phyloP scores from a whole-genome alignment of 2,797 vertebrate species.

The Spea hammondii region DNA sequence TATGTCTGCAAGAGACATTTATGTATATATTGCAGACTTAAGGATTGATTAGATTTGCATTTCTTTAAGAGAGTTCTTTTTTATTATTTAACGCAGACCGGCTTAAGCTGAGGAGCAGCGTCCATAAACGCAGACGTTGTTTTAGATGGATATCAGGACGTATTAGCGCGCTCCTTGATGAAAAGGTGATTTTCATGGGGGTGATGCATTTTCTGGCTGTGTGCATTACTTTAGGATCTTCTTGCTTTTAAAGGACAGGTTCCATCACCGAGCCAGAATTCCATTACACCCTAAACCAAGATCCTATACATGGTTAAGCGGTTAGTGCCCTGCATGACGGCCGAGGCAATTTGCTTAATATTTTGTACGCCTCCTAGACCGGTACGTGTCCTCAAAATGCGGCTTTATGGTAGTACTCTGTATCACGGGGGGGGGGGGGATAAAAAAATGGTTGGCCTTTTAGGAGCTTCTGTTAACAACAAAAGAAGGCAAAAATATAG shows the following conservation, averaged over 20 bases:
- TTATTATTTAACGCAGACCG: slow-evolving; percentile 52
- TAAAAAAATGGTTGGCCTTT: slow-evolving; percentile 52
- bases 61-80: slow-evolving; percentile 55
- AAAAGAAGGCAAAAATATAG: slow-evolving; percentile 70
- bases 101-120: slow-evolving; percentile 19
- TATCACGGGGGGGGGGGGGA: neutral
- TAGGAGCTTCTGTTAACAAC: slow-evolving; percentile 62
- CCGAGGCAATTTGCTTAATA: slow-evolving; percentile 46
- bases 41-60: slow-evolving; percentile 69
- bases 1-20: slow-evolving; percentile 70
- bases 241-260: slow-evolving; percentile 22
- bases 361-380: slow-evolving; percentile 39
- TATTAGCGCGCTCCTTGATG: slow-evolving; percentile 39
- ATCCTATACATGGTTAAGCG: slow-evolving; percentile 45
- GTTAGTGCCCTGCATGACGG: slow-evolving; percentile 50
- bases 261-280: slow-evolving; percentile 21
- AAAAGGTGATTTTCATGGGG: slow-evolving; percentile 37
- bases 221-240: neutral
- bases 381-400: slow-evolving; percentile 50
- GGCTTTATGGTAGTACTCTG: slow-evolving; percentile 43
- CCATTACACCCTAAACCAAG: slow-evolving; percentile 60
- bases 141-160: slow-evolving; percentile 47
- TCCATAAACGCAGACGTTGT: slow-evolving; percentile 33
- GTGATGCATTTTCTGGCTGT: slow-evolving; percentile 3
- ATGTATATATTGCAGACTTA: slow-evolving; percentile 68